Percentiles rank a stretch among this genome's conserved stretches.
Evolutionary conservation across 1,140 invertebrate species (phyloP).

Genomic region (Triops longicaudatus): DNA sequence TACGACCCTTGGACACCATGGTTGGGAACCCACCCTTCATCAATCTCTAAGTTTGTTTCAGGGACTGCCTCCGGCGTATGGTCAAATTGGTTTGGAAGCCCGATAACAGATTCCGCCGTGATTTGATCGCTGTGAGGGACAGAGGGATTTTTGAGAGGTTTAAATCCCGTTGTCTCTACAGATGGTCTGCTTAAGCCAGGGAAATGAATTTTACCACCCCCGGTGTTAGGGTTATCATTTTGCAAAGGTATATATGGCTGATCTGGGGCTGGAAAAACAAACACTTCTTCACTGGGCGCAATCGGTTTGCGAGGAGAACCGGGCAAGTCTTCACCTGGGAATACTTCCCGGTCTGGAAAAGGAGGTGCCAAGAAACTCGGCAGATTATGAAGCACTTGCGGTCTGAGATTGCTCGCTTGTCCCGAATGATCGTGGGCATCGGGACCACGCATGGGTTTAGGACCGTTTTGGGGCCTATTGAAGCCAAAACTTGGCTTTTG

Average conservation of each 20-base stretch:
- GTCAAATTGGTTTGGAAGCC: not conserved
- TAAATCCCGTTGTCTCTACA: not conserved
- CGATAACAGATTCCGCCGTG: not conserved
- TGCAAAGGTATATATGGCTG: not conserved
- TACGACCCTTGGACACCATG: not conserved
- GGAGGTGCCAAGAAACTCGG: not conserved
- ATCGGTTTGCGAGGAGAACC: slow-evolving; percentile 16
- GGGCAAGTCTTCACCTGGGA: not conserved
- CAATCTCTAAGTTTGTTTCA: not conserved
- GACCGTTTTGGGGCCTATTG: not conserved
- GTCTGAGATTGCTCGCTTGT: not conserved
- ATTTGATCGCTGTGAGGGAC: not conserved
- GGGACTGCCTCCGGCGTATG: not conserved
- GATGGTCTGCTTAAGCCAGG: not conserved
- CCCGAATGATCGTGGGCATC: not conserved
- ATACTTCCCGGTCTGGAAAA: not conserved
- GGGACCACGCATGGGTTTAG: not conserved
- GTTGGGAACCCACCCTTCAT: not conserved
- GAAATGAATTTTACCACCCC: not conserved
- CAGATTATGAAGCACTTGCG: not conserved
- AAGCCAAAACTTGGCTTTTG: not conserved
- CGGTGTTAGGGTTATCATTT: not conserved
- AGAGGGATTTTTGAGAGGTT: not conserved
- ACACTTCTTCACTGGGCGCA: not conserved
- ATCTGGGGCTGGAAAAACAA: not conserved